A percentile compares a stretch with the other conserved stretches of the same genome.
These are phyloP conservation scores for Meriones psammophilus DNA, from an alignment of 2,797 vertebrate species.

Conservation along the genomic window DNA sequence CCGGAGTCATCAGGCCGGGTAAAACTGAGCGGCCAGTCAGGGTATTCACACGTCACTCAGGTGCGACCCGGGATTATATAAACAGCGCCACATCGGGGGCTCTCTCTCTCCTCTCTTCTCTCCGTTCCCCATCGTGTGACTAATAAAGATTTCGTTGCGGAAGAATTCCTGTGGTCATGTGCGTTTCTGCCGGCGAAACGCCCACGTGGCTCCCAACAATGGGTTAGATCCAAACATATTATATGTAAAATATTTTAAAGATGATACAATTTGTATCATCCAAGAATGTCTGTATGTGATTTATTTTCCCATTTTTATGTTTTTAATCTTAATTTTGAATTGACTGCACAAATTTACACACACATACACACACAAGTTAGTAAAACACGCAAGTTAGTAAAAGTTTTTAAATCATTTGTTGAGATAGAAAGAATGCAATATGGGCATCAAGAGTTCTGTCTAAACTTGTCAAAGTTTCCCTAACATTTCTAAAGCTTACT, in stretches of 20 bases:
- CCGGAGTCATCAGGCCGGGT: too few species aligned
- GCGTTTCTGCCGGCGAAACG: too few species aligned
- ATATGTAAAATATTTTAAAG: background rate
- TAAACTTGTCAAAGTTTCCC: slow-evolving; percentile 3
- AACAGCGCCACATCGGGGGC: too few species aligned
- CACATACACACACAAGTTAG: background rate
- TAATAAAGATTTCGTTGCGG: too few species aligned
- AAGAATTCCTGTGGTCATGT: too few species aligned
- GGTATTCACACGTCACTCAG: too few species aligned
- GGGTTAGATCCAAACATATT: background rate
- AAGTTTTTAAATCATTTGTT: background rate
- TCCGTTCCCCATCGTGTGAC: too few species aligned
- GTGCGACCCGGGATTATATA: too few species aligned
- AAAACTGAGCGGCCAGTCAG: too few species aligned
- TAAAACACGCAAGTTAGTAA: background rate
- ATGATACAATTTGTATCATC: background rate
- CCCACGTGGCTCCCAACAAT: too few species aligned
- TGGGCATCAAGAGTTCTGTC: background rate
- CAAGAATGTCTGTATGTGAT: background rate
- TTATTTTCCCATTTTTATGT: background rate
- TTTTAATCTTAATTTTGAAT: background rate
- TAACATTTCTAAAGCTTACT: slow-evolving; percentile 22
- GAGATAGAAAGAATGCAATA: background rate
- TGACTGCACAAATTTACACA: background rate
- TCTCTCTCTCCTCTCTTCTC: too few species aligned